Percentiles rank a stretch among this genome's conserved stretches.
Evolutionary conservation across 1,140 invertebrate species (phyloP).

Genomic region (Thereuonema tuberculata): DNA sequence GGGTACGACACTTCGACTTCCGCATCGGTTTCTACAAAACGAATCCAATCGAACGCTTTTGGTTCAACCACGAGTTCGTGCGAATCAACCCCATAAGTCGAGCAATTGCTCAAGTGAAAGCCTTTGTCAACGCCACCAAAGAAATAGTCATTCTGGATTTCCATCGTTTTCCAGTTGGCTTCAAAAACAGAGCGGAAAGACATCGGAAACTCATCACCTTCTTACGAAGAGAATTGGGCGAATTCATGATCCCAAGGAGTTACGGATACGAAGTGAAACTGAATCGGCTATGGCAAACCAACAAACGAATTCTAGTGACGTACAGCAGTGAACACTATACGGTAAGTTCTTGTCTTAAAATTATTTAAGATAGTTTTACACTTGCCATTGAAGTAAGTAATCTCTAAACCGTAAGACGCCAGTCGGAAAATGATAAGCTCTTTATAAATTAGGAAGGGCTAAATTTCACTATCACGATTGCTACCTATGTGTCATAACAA

Average conservation of each 20-base stretch:
- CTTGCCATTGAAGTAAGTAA: too few species aligned
- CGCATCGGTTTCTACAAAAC: slow-evolving; percentile 4
- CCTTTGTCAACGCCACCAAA: slow-evolving; percentile 35
- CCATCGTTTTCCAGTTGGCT: slow-evolving; percentile 40
- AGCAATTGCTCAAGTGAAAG: slow-evolving; percentile 44
- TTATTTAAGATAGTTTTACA: too few species aligned
- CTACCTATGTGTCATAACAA: too few species aligned
- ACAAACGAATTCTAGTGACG: slow-evolving; percentile 46
- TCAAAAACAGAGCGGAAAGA: slow-evolving; percentile 19
- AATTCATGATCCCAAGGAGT: slow-evolving; percentile 33
- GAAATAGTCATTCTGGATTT: slow-evolving; percentile 10
- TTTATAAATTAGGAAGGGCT: too few species aligned
- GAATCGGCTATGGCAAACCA: slow-evolving; percentile 43
- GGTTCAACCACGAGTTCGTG: slow-evolving; percentile 51
- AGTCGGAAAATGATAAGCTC: too few species aligned
- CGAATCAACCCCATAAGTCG: slow-evolving; percentile 45
- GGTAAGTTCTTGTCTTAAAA: too few species aligned
- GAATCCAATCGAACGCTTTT: slow-evolving; percentile 19
- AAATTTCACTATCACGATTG: too few species aligned
- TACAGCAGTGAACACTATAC: slow-evolving; percentile 30
- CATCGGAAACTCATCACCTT: slow-evolving; percentile 44
- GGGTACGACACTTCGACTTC: slow-evolving; percentile 9
- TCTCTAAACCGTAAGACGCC: too few species aligned
- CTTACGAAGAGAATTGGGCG: slow-evolving; percentile 44
- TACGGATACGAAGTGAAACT: slow-evolving; percentile 33